Evolutionary conservation across 2,888 invertebrate species (phyloP), one percentile per base, ranked within the genome.

Genomic region (Apamea monoglypha): DNA sequence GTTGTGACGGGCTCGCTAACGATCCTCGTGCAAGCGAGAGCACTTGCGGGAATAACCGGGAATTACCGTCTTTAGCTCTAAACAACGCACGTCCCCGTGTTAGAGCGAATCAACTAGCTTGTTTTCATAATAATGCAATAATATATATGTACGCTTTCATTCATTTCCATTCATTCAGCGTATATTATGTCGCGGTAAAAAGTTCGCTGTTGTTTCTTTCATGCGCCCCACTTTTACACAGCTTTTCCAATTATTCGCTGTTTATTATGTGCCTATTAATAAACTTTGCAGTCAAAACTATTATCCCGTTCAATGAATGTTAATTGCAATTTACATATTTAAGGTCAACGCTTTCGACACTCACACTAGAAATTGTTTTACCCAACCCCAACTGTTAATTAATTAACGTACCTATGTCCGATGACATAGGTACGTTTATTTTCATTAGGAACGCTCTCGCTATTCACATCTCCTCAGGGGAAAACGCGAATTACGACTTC

Each of bases 1-100:
- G 88, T 88, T 88, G 90, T 87, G 86, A 88, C 92, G 86, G 86
- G 83, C 78, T 76, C 75, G 70, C 90, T 92, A 93, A 94, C 92
- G 91, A 90, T 92, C 85, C 93, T 93, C 84, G 80, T 85, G 81
- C 74, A 50, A 63, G 47, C 74, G 74, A 88, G 88, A 82, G 93
- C 92, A 89, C 94, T 94, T 89, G 86, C 82, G 90, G 89, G 88
- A 92, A 92, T 90, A 92, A 90, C 91, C 87, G 89, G 83, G 89
- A 90, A 91, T 91, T 89, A 89, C 89, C 84, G 89, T 86, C 81
- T 88, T 90, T 89, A 87, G 79, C 67, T 87, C 84, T 88, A 88
- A 90, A 88, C 90, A 88, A 88, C 83, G 66, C 71, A 78, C 73
- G 80, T 76, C 82, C 74, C 77, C 67, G 71, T 85, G 79, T 86